Evolutionary conservation across 2,797 vertebrate species (phyloP), one percentile per base, ranked within the genome.

Genomic region (Spea hammondii): DNA sequence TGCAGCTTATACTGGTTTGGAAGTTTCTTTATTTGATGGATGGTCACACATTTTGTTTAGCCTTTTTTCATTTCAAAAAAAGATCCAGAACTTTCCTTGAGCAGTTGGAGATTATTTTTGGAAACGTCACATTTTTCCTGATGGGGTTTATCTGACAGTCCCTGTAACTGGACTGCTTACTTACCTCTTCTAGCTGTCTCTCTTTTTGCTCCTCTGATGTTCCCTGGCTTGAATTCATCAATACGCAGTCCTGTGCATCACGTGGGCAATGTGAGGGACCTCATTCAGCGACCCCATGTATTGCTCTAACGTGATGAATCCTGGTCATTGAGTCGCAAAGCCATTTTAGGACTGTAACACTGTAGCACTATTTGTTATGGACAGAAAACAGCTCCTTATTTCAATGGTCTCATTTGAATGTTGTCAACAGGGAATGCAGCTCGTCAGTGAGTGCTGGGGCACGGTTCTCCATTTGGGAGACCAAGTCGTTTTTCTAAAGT

Each of bases 11-110:
- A 66, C 65, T 4, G n/a, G 46, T 12, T 48, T 47, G 64, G 49
- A 6, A 46, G 50, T 66, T 55, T 50, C 17, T 55, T 17, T 53
- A 53, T 53, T 9, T 72, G 69, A 65, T 7, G 48, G 54, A 17
- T 65, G 32, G 59, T 72, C 14, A 77, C 51, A 47, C 53, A 13
- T 72, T 72, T 72, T 65, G 57, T 57, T 78, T 48, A 66, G 45
- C 45, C 45, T 48, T 55, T 65, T 54, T 72, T 72, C 55, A 45
- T 62, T 76, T 62, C 17, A 7, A 65, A 72, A 55, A 13, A 4
- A 32, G 32, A 57, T 54, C n/a, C n/a, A 68, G 47, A 54, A 72
- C 65, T 70, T 53, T 53, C 71, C 67, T 57, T 70, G 59, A 54
- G 32, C 70, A 12, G 50, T 72, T 55, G 50, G 62, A 72, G 55